Evolutionary conservation across 2,888 invertebrate genomes (phyloP).

Genomic region (Sesia apiformis): DNA sequence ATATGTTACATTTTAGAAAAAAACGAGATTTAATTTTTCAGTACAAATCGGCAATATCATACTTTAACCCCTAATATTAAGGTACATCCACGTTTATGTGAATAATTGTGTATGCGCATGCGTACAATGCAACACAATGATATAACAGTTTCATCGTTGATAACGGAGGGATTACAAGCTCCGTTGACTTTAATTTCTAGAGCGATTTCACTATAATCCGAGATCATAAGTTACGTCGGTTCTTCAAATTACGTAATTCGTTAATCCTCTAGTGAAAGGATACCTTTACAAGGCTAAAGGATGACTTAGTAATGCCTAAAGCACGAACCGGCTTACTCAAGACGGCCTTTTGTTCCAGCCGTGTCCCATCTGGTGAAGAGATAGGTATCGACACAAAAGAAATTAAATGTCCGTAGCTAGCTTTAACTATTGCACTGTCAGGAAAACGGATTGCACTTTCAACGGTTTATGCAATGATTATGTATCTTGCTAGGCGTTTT

Average conservation of each 20-base stretch:
- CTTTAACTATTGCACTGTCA: slow-evolving; percentile 10
- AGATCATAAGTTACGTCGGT: not conserved
- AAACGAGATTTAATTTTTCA: too few relatives aligned
- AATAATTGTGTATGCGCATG: too few relatives aligned
- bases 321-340: slow-evolving; percentile 23
- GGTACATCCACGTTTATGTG: too few relatives aligned
- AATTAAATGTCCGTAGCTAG: slow-evolving; percentile 1
- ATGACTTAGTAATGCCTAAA: slow-evolving; percentile 27
- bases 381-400: slow-evolving; percentile 1
- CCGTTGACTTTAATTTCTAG: not conserved
- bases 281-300: slow-evolving; percentile 20
- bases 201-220: not conserved
- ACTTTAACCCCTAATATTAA: too few relatives aligned
- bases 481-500: slow-evolving; percentile 1
- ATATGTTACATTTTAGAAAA: too few relatives aligned
- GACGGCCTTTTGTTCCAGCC: not conserved
- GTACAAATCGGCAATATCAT: too few relatives aligned
- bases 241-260: slow-evolving; percentile 17
- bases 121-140: slow-evolving; percentile 3
- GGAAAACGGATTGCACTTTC: slow-evolving; percentile 21
- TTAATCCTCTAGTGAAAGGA: slow-evolving; percentile 15
- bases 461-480: slow-evolving; percentile 6
- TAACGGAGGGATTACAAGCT: slow-evolving; percentile 9
- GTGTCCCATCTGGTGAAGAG: slow-evolving; percentile 2
- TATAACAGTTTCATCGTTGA: slow-evolving; percentile 9